These are phyloP conservation scores for Etheostoma spectabile DNA, from an alignment of 2,113 vertebrate species.

Conservation along the genomic window DNA sequence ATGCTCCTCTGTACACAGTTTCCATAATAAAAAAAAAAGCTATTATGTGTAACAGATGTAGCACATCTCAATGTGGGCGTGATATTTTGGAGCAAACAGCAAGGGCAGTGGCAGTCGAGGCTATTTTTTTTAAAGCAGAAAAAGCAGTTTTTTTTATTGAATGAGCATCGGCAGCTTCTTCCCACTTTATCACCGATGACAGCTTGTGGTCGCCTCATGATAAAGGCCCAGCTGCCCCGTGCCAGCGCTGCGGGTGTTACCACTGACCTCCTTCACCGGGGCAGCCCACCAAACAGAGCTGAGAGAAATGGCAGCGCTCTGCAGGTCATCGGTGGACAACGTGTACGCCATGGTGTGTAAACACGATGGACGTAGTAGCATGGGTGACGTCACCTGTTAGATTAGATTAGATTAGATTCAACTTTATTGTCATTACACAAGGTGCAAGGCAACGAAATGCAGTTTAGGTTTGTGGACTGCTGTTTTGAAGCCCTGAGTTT, in stretches of 20 bases:
- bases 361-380: too few species aligned
- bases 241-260: constrained; percentile 32
- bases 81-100: not conserved
- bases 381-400: too few species aligned
- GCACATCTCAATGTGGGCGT: not conserved
- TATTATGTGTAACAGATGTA: constrained; percentile 22
- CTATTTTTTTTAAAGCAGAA: constrained; percentile 39
- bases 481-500: too few species aligned
- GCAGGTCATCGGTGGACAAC: constrained; percentile 35
- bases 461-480: too few species aligned
- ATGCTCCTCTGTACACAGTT: not conserved
- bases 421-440: too few species aligned
- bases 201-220: constrained; percentile 40
- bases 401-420: too few species aligned
- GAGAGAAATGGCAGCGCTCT: constrained; percentile 27
- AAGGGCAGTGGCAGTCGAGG: not conserved
- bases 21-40: not conserved
- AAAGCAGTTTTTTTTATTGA: constrained; percentile 57
- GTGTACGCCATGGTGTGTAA: not conserved
- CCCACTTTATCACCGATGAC: constrained; percentile 59
- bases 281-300: constrained; percentile 24
- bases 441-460: too few species aligned
- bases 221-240: constrained; percentile 23
- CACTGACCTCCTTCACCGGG: constrained; percentile 54
- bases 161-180: constrained; percentile 36